Evolutionary conservation across 2,113 vertebrate genomes (phyloP), one percentile per base, ranked within the genome.

Genomic region (Micromys minutus): DNA sequence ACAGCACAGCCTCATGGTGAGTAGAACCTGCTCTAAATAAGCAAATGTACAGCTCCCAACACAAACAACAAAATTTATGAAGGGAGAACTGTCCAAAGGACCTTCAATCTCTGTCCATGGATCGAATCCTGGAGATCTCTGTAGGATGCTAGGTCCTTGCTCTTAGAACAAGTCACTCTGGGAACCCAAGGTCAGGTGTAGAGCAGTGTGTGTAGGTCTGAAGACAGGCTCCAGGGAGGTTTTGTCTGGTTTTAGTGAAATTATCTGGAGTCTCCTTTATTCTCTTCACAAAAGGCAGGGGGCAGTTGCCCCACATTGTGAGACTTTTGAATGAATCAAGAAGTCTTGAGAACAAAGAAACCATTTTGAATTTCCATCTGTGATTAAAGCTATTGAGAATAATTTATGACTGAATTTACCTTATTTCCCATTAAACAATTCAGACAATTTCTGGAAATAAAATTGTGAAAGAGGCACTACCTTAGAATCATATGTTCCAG

Each of bases 321-420:
- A 77, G 42, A 17, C 39, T 94, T 90, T 93, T 81, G 4, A 31
- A 71, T 69, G 42, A 21, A 31, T 36, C 76, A 52, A 31, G 3
- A 92, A 59, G 0, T 31, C 15, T 29, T 63, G 1, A 50, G 11
- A 39, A 9, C 22, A 65, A 90, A 72, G 69, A 80, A 92, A 85
- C 13, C 50, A 42, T 75, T 17, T 47, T 42, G 24, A 77, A 59
- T 93, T 69, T 47, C 12, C 0, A 42, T 61, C 3, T 61, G 34
- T 90, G 61, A 22, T 80, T 92, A 81, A 76, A 69, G 22, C 55
- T 89, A 71, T 24, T 93, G 3, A 95, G 90, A 45, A 75, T 39
- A 61, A 39, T 13, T 52, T 76, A 63, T 67, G 39, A 10, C 59
- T 10, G 7, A 67, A 47, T n/a, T 90, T 42, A 76, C 15, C 6